Evolutionary conservation across 2,888 invertebrate species (phyloP).

Genomic region (Campaea margaritaria): DNA sequence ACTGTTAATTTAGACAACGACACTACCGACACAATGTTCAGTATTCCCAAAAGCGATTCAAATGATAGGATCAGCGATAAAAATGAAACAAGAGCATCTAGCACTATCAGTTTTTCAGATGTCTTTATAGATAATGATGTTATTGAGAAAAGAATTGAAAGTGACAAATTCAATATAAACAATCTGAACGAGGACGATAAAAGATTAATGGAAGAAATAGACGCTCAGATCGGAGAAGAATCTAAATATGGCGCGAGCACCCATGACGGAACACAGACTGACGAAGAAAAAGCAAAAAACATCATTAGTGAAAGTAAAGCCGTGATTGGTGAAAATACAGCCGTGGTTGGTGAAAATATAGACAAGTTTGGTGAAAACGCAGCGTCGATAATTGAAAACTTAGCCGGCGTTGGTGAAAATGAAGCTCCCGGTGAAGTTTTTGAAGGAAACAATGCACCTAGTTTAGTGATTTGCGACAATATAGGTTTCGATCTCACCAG

Average conservation of each 20-base stretch:
- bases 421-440: not conserved
- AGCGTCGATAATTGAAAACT: not conserved
- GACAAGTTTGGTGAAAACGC: not conserved
- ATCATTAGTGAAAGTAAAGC: too few relatives aligned
- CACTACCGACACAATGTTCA: not conserved
- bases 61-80: not conserved
- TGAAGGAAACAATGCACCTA: not conserved
- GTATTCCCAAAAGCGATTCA: not conserved
- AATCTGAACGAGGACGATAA: constrained; percentile 55
- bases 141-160: constrained; percentile 5
- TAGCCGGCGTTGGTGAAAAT: not conserved
- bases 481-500: constrained; percentile 15
- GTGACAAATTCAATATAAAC: constrained; percentile 36
- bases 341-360: too few relatives aligned
- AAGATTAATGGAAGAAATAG: constrained; percentile 51
- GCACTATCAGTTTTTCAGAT: constrained; percentile 1
- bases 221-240: constrained; percentile 49
- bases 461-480: not conserved
- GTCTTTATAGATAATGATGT: constrained; percentile 1
- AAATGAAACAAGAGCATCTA: not conserved
- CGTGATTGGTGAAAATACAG: not conserved
- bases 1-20: not conserved
- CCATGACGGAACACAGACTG: constrained; percentile 26
- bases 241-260: constrained; percentile 4
- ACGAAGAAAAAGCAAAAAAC: not conserved